Base-by-base conservation (phyloP, 2,888 invertebrate genomes). In the Diaphora mendica region DNA sequence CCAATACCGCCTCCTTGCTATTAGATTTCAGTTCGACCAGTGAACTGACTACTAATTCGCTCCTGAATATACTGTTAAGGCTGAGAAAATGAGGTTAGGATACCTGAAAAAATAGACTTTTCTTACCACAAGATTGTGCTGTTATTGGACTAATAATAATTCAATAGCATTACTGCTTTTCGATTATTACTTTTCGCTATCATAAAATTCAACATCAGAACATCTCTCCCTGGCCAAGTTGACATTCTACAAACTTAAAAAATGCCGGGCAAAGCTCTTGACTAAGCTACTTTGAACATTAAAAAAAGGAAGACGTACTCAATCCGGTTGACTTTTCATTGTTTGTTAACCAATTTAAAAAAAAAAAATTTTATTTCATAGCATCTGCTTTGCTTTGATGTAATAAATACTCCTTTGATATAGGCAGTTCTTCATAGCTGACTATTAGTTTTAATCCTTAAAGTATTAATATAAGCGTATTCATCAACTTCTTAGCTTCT, bases 401-500 rank as follows among this genome's bases (percentile, higher is more conserved):
- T 51, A 23, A 9, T 23, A 51, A 51, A 51, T 51, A 2, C 51
- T 51, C 23, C 2, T 51, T 51, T 23, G 2, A 23, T 51, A 23
- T 2, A 51, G 23, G 1, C 9, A 51, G 23, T 51, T 51, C 4
- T 51, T 23, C 7, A 9, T 23, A 51, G 23, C 51, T 23, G 23
- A 51, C 51, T 23, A 26, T n/a, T n/a, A n/a, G 17, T 15, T 3
- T 30, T 2, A 4, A 26, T 59, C 59, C 3, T 70, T 8, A 15
- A 35, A 23, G n/a, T 68, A 73, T 20, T 73, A n/a, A n/a, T n/a
- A n/a, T 71, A 65, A 39, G 8, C 75, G 72, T 59, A 13, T 26
- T 79, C 71, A 65, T 76, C 76, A 74, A 78, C 79, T 75, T 64
- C 64, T 67, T 71, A 73, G 76, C 72, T 78, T 77, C 74, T 71